Evolutionary conservation across 2,113 vertebrate genomes (phyloP).

Genomic region (Poeciliopsis retropinna): DNA sequence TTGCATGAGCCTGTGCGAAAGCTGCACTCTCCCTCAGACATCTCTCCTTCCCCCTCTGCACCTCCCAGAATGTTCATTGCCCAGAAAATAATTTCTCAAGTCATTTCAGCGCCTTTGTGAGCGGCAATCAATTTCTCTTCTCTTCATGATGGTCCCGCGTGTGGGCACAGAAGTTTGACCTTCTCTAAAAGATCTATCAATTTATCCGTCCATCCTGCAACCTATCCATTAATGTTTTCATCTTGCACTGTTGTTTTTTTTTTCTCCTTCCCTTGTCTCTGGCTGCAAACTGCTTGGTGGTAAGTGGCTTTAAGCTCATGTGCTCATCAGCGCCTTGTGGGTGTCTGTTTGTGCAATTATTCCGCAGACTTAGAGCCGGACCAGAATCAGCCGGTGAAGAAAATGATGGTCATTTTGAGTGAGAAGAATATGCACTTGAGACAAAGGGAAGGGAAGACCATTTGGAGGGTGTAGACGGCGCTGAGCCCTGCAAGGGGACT

Average conservation of each 20-base stretch:
- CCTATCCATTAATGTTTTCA: constrained; percentile 85
- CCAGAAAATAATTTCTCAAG: constrained; percentile 86
- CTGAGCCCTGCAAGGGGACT: constrained; percentile 55
- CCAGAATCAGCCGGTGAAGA: constrained; percentile 70
- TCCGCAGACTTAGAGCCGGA: constrained; percentile 64
- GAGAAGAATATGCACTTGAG: constrained; percentile 82
- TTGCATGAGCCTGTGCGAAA: constrained; percentile 74
- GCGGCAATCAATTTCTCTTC: constrained; percentile 85
- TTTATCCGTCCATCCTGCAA: constrained; percentile 83
- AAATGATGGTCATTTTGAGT: constrained; percentile 77
- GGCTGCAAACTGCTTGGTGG: constrained; percentile 67
- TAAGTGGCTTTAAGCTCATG: constrained; percentile 79
- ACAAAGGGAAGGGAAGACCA: constrained; percentile 76
- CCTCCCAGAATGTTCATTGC: constrained; percentile 81
- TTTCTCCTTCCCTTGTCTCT: constrained; percentile 23
- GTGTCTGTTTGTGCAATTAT: constrained; percentile 82
- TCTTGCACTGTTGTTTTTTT: constrained; percentile 70
- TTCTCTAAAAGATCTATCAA: constrained; percentile 85
- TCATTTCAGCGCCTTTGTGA: constrained; percentile 85
- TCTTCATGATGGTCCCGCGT: constrained; percentile 81
- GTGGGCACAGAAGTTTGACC: constrained; percentile 85
- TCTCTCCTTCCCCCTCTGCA: constrained; percentile 21
- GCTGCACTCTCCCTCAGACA: constrained; percentile 52
- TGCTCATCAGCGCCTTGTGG: constrained; percentile 74
- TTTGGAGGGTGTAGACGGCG: constrained; percentile 61